These are phyloP conservation scores for Rhagoletis zephyria DNA, from an alignment of 1,140 invertebrate genomes.

Conservation along the genomic window DNA sequence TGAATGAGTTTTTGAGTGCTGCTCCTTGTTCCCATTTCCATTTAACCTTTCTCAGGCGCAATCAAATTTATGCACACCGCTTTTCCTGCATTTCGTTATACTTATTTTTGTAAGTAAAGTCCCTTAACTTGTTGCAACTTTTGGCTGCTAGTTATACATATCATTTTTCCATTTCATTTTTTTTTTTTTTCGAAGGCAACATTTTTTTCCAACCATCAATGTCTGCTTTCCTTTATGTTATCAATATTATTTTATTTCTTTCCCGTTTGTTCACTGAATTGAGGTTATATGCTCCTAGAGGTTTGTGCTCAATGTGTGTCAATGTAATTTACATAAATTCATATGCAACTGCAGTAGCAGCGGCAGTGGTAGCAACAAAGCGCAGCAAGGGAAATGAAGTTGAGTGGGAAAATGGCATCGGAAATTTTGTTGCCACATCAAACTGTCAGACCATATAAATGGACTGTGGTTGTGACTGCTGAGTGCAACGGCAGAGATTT, in stretches of 20 bases:
- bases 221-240: background rate
- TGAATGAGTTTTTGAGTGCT: slow-evolving; percentile 37
- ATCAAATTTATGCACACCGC: background rate
- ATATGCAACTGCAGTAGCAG: background rate
- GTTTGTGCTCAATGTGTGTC: background rate
- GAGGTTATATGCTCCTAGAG: too few species aligned
- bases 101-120: background rate
- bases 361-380: background rate
- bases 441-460: too few species aligned
- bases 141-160: background rate
- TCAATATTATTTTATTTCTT: background rate
- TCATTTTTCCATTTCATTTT: background rate
- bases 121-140: background rate
- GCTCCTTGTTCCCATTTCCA: slow-evolving; percentile 22
- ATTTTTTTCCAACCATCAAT: too few species aligned
- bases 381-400: too few species aligned
- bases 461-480: too few species aligned
- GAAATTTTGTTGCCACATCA: too few species aligned
- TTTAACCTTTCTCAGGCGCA: background rate
- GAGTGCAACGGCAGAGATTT: too few species aligned
- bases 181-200: too few species aligned
- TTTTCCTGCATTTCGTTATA: slow-evolving; percentile 21
- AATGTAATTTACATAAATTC: background rate
- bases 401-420: too few species aligned
- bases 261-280: background rate